Base-by-base conservation (phyloP, 2,888 invertebrate genomes). In the Melanostoma mellinum region DNA sequence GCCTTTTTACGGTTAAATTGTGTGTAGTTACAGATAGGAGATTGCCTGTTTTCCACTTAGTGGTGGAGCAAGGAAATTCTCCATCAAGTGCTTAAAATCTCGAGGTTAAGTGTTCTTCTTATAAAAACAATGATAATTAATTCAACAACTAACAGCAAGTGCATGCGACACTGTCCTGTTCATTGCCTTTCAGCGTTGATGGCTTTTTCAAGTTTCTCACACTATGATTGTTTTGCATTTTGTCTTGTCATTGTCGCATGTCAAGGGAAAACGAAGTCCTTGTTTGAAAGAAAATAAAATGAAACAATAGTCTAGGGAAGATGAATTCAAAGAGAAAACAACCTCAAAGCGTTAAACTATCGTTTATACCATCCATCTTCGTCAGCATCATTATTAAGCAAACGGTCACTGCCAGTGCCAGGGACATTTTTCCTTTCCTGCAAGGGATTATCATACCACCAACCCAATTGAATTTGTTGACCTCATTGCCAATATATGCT, bases 221-320 rank as follows among this genome's bases (percentile, higher is more conserved):
- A 67, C 36, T 50, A 46, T 65, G 58, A 72, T 58, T 60, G 65
- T 72, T 78, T 72, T 78, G 63, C 56, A 78, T 65, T 78, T 52
- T 65, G 56, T 63, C 38, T 44, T 78, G 65, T 78, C 77, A 78
- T 44, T 72, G 53, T 76, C 44, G 61, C 48, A 55, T 35, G 68
- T 56, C 56, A 40, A 77, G 56, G 58, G 42, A 65, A 52, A 63
- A 56, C 42, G 5, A 63, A 72, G 77, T 72, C 58, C 72, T 72
- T 78, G 69, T 72, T 30, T 32, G 9, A 52, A 56, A n/a, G 35
- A 58, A 38, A 33, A 46, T 5, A 46, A n/a, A 55, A 35, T 36
- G 30, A 56, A 50, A 72, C 60, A 73, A 73, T 73, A 73, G 72
- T 50, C 71, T 44, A 46, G 32, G 33, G 38, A 58, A 40, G 40